Evolutionary conservation across 2,113 vertebrate genomes (phyloP).

Genomic region (Sialia sialis): DNA sequence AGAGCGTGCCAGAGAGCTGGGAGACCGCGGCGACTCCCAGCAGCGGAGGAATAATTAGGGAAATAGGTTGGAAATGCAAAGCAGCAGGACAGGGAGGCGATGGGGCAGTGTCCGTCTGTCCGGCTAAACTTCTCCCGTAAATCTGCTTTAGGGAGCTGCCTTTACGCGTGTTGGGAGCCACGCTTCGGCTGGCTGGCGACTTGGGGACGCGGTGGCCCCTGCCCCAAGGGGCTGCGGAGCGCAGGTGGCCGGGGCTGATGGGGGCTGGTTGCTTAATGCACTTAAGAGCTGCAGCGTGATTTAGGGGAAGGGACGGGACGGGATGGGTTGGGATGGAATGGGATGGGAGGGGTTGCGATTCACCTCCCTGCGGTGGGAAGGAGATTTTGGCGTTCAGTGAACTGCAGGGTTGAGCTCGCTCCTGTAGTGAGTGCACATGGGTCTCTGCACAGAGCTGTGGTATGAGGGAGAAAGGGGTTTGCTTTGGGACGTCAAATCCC

Average conservation of each 20-base stretch:
- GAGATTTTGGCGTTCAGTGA: fast-evolving
- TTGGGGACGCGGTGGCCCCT: fast-evolving
- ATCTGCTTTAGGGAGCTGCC: background rate
- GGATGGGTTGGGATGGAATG: background rate
- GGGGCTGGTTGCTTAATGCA: background rate
- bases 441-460: background rate
- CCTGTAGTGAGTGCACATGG: fast-evolving
- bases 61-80: conserved; percentile 69
- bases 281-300: background rate
- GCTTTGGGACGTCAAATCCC: background rate
- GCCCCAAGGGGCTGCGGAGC: background rate
- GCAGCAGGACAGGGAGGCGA: background rate
- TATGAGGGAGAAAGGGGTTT: fast-evolving
- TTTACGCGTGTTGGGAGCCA: background rate
- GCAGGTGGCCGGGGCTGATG: background rate
- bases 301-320: background rate
- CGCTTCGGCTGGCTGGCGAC: background rate
- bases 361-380: background rate
- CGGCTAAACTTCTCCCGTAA: background rate
- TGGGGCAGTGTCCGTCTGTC: background rate
- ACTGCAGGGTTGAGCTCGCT: background rate
- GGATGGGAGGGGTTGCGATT: background rate
- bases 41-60: conserved; percentile 67
- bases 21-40: conserved; percentile 38
- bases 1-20: conserved; percentile 40